Evolutionary conservation across 2,797 vertebrate genomes (phyloP).

Genomic region (Argyrosomus regius): DNA sequence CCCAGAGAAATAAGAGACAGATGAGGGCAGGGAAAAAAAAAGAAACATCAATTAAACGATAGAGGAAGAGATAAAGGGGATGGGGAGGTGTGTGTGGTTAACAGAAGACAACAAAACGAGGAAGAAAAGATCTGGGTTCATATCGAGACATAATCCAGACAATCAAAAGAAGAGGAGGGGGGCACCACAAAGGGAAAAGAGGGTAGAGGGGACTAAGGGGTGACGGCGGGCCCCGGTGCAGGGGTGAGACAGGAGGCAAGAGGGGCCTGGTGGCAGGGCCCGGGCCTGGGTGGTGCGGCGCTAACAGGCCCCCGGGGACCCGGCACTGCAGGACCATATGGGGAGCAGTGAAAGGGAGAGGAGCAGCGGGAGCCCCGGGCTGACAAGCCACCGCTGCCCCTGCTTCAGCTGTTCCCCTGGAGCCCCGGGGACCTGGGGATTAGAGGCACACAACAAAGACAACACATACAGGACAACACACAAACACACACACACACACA

Average conservation of each 20-base stretch:
- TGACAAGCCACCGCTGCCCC: conserved; percentile 92
- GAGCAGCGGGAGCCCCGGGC: conserved; percentile 89
- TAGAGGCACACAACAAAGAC: conserved; percentile 83
- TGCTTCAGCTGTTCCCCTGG: conserved; percentile 93
- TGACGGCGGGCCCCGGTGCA: conserved; percentile 60
- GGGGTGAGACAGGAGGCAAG: conserved; percentile 78
- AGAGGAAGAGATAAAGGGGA: conserved; percentile 30
- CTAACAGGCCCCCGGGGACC: conserved; percentile 83
- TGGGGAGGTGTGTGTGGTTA: conserved; percentile 26
- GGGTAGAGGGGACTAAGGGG: conserved; percentile 59
- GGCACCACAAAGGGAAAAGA: conserved; percentile 46
- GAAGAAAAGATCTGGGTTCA: conserved; percentile 56
- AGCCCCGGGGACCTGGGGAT: conserved; percentile 91
- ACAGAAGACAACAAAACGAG: conserved; percentile 53
- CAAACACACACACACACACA: conserved; percentile 40
- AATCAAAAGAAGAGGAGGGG: conserved; percentile 62
- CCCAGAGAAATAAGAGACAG: conserved; percentile 91
- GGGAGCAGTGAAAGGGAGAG: conserved; percentile 85
- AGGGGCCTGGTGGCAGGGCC: conserved; percentile 77
- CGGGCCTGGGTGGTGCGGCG: conserved; percentile 79
- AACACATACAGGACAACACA: conserved; percentile 68
- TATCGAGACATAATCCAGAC: conserved; percentile 61
- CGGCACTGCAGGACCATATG: conserved; percentile 83
- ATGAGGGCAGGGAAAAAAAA: conserved; percentile 85
- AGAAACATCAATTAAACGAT: conserved; percentile 88